Conservation (phyloP, 2,888 invertebrate genomes). For the Philonicus albiceps region DNA sequence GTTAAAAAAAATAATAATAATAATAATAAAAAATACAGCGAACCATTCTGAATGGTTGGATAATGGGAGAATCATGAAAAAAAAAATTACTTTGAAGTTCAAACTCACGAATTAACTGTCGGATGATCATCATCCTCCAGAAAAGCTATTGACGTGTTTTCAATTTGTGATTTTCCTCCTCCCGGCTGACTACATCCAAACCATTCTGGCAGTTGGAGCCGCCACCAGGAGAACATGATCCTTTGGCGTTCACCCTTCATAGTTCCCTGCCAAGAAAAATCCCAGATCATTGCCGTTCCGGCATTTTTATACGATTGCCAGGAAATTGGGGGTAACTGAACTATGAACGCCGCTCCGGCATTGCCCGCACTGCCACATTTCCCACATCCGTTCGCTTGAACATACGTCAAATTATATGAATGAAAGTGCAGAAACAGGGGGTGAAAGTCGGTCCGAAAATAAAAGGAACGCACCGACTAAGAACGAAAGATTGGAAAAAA, state of each 20-base stretch:
- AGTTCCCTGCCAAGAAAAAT: neutral
- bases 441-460: slow-evolving; percentile 36
- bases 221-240: slow-evolving; percentile 4
- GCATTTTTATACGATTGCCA: slow-evolving; percentile 35
- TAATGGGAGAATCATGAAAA: neutral
- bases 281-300: neutral
- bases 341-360: neutral
- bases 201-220: neutral
- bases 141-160: slow-evolving; percentile 18
- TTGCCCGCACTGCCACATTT: neutral
- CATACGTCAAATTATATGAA: slow-evolving; percentile 42
- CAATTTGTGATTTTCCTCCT: slow-evolving; percentile 31
- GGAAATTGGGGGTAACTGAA: slow-evolving; percentile 39
- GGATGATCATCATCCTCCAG: neutral
- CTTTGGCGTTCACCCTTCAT: slow-evolving; percentile 6
- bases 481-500: slow-evolving; percentile 23
- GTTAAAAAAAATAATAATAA: neutral
- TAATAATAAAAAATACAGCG: neutral
- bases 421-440: slow-evolving; percentile 38
- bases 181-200: neutral
- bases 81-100: neutral
- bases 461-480: neutral
- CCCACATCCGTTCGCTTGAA: slow-evolving; percentile 25
- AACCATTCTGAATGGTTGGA: neutral
- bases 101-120: slow-evolving; percentile 9